Evolutionary conservation across 1,140 invertebrate species (phyloP), one percentile per base, ranked within the genome.

Genomic region (Drosophila quadrilineata): DNA sequence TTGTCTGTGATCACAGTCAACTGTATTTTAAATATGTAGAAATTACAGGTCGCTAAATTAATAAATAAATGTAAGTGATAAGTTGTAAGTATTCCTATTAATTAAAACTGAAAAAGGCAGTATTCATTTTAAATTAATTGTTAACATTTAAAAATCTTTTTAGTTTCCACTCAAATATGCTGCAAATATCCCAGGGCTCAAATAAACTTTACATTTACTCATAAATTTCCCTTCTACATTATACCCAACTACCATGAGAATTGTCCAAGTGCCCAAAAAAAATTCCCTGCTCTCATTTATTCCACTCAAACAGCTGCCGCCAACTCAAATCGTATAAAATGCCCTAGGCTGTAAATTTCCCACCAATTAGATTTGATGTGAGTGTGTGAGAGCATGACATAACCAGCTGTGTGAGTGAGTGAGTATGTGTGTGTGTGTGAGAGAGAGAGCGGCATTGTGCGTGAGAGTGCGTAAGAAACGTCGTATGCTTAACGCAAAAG

Each of bases 371-470:
- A 65, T 40, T 36, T 68, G 10, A 49, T 70, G 36, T n/a, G n/a
- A n/a, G n/a, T n/a, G n/a, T n/a, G n/a, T n/a, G 40, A 43, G 45
- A 56, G 58, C 38, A 71, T 82, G 76, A 82, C 76, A 82, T 82
- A 82, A 80, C 67, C 57, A 60, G 53, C 65, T 64, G 41, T 33
- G 21, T 58, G 17, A 9, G 53, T 19, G 19, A 26, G 10, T 43
- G 45, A 6, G 54, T 36, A 31, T 10, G 45, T 5, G 26, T 10
- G 28, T 26, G 40, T 10, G 41, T 24, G n/a, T 36, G 52, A 3
- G 10, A 29, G 49, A 8, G 36, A 10, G 46, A 31, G 16, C 10
- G 19, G 26, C 14, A 10, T 35, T 33, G 19, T 43, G 54, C 2
- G 4, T 43, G 53, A 3, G 36, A 3, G 36, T 36, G 26, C 3